phyloP scores from a whole-genome alignment of 1,140 invertebrate genomes.

The Brachionus calyciflorus region DNA sequence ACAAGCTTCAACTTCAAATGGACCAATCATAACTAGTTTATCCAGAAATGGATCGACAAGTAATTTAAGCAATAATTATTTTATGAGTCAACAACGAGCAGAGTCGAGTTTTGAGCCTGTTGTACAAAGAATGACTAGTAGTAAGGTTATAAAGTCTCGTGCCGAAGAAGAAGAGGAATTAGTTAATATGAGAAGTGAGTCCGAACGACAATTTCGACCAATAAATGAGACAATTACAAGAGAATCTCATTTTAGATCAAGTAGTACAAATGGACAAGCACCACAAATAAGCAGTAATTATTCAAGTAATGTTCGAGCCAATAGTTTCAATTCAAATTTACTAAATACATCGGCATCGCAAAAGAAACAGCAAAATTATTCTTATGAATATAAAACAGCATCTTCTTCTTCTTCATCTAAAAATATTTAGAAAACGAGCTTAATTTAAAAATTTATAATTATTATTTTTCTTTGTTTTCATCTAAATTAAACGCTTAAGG shows the following conservation, averaged over 20 bases:
- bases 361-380: not conserved
- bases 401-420: conserved; percentile 16
- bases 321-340: not conserved
- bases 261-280: not conserved
- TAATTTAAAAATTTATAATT: too few relatives aligned
- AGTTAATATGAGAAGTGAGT: not conserved
- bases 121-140: not conserved
- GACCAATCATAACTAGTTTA: not conserved
- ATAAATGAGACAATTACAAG: not conserved
- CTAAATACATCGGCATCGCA: not conserved
- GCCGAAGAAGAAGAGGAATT: conserved; percentile 5
- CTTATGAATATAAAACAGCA: conserved; percentile 24
- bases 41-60: not conserved
- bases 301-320: not conserved
- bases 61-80: not conserved
- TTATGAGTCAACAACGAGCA: not conserved
- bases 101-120: conserved; percentile 15
- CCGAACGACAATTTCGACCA: not conserved
- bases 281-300: not conserved
- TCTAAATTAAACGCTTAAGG: too few relatives aligned
- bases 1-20: not conserved
- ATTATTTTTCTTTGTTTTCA: too few relatives aligned
- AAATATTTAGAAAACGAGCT: too few relatives aligned
- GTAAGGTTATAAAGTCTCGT: not conserved
- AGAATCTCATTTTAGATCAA: conserved; percentile 23